phyloP scores from a whole-genome alignment of 1,140 invertebrate genomes.

The Calephelis nemesis region DNA sequence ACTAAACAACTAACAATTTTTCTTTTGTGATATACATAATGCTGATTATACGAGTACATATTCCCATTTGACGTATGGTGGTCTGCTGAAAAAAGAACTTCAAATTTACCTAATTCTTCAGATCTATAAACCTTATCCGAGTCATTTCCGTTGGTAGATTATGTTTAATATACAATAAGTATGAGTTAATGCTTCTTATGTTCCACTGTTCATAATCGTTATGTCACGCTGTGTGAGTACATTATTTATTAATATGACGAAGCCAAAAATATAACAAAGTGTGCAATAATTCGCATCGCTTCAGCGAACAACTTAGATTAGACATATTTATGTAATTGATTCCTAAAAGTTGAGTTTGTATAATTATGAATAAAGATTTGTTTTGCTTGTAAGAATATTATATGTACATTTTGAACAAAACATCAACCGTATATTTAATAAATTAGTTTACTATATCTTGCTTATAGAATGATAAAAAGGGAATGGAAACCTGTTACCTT shows the following conservation, averaged over 20 bases:
- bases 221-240: constrained; percentile 30
- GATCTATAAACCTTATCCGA: not conserved
- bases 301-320: constrained; percentile 40
- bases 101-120: too few relatives aligned
- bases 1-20: too few relatives aligned
- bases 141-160: not conserved
- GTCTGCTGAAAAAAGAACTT: too few relatives aligned
- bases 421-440: constrained; percentile 32
- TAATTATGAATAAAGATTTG: constrained; percentile 48
- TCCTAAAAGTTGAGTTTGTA: constrained; percentile 45
- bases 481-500: not conserved
- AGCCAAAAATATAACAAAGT: constrained; percentile 19
- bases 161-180: not conserved
- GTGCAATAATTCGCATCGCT: constrained; percentile 23
- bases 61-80: too few relatives aligned
- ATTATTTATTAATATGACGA: constrained; percentile 1
- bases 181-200: not conserved
- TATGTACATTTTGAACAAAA: constrained; percentile 74
- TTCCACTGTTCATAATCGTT: constrained; percentile 26
- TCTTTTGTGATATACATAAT: too few relatives aligned
- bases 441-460: not conserved
- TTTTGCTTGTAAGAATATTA: constrained; percentile 71
- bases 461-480: not conserved
- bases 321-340: constrained; percentile 36
- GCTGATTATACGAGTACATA: too few relatives aligned